Base-by-base conservation (phyloP, 30 jellyfish, hydroid and myxozoan genomes). In the Nemopilema nomurai region DNA sequence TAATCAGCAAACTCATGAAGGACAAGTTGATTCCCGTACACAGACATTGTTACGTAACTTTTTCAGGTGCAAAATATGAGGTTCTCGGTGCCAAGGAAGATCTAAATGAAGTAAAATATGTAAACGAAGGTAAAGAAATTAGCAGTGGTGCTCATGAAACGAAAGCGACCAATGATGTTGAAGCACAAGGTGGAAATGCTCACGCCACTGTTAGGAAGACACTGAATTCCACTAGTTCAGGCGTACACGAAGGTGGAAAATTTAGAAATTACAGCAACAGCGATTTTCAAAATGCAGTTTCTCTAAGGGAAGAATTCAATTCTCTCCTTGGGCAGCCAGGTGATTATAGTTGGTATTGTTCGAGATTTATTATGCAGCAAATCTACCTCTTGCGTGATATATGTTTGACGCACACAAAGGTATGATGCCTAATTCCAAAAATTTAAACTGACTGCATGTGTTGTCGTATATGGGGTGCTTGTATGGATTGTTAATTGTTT, bases 181-280 rank as follows among this genome's bases (percentile, higher is more conserved):
- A n/a, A n/a, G n/a, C n/a, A n/a, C n/a, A n/a, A n/a, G n/a, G 63
- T 41, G 33, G n/a, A 51, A 51, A 63, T 24, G 26, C 29, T 6
- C 28, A 18, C 7, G 18, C 72, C 72, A 1, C 26, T 3, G 7
- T 63, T 24, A 63, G n/a, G n/a, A 1, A n/a, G 4, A 63, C 6
- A n/a, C 8, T 4, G 18, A 4, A 28, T 1, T 29, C 8, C 4
- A 7, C 49, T 16, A 20, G 8, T 19, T 8, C 64, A 16, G 49
- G 50, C 69, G 69, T 65, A 23, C 18, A 30, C 7, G 50, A 30
- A 18, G 89, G 62, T 1, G 77, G 50, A 26, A 83, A 71, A 65
- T 83, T 83, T 26, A 71, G 74, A 65, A 83, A 83, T 31, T 83
- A 83, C 85, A 83, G 92, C 62, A 62, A 31, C 74, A 72, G 92